Conservation (phyloP, 2,888 invertebrate genomes). For the Caenorhabditis sp. region DNA sequence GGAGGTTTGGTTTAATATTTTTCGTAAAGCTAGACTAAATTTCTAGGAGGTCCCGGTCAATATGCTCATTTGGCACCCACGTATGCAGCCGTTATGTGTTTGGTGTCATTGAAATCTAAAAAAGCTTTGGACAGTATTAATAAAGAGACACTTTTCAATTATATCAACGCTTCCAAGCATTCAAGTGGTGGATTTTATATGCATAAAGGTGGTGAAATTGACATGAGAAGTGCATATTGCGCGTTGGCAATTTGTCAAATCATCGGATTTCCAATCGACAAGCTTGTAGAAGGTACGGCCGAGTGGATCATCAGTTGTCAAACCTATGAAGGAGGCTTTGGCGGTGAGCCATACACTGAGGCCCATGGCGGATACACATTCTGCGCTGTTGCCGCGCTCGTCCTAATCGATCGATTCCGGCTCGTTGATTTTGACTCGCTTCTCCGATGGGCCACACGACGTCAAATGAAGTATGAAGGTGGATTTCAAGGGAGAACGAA, state of each 20-base stretch:
- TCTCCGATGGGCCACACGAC: slow-evolving; percentile 80
- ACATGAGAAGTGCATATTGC: slow-evolving; percentile 85
- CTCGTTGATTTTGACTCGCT: slow-evolving; percentile 46
- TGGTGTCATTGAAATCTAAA: slow-evolving; percentile 87
- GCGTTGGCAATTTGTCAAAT: slow-evolving; percentile 88
- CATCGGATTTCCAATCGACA: slow-evolving; percentile 80
- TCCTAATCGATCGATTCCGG: slow-evolving; percentile 78
- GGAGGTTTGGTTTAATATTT: slow-evolving; percentile 18
- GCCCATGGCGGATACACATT: slow-evolving; percentile 99
- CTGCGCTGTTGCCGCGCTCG: slow-evolving; percentile 90
- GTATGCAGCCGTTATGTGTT: slow-evolving; percentile 92
- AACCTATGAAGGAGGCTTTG: slow-evolving; percentile 98
- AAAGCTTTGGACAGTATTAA: slow-evolving; percentile 88
- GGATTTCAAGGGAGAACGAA: slow-evolving; percentile 86
- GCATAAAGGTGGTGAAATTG: slow-evolving; percentile 85
- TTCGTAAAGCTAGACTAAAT: no score
- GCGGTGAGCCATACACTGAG: slow-evolving; percentile 90
- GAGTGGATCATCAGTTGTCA: slow-evolving; percentile 95
- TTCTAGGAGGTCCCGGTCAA: slow-evolving; percentile 87
- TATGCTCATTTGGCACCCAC: slow-evolving; percentile 92
- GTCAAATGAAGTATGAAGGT: slow-evolving; percentile 92
- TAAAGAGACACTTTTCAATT: slow-evolving; percentile 73
- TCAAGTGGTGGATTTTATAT: slow-evolving; percentile 84
- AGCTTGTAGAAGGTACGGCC: slow-evolving; percentile 84
- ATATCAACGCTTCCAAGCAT: slow-evolving; percentile 9